Evolutionary conservation across 1,140 invertebrate genomes (phyloP).

Genomic region (Metopolophium dirhodum): DNA sequence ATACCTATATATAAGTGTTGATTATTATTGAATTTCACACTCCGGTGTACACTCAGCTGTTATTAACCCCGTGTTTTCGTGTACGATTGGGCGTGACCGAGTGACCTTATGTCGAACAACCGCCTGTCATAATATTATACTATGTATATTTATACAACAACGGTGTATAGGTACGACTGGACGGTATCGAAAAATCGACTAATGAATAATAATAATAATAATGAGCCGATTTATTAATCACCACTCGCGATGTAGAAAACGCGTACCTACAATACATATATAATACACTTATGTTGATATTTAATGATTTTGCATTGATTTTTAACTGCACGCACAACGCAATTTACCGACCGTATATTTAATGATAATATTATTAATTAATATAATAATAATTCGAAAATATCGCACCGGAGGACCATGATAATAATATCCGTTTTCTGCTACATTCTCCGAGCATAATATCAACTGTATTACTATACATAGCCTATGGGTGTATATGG

Average conservation of each 20-base stretch:
- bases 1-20: not conserved
- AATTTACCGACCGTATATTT: not conserved
- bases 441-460: too few relatives aligned
- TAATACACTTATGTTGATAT: too few relatives aligned
- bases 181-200: not conserved
- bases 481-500: too few relatives aligned
- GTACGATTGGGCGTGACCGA: slow-evolving; percentile 17
- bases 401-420: too few relatives aligned
- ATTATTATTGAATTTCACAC: slow-evolving; percentile 15
- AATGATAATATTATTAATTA: not conserved
- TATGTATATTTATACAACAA: not conserved
- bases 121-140: not conserved
- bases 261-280: too few relatives aligned
- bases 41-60: not conserved
- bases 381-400: not conserved
- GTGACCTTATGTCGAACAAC: not conserved
- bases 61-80: slow-evolving; percentile 1
- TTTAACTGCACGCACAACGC: too few relatives aligned
- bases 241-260: too few relatives aligned
- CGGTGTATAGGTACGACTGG: not conserved
- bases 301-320: too few relatives aligned
- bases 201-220: not conserved
- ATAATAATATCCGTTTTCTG: too few relatives aligned
- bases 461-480: not conserved
- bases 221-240: not conserved